phyloP scores from a whole-genome alignment of 2,888 invertebrate species.

The Caenorhabditis angaria region DNA sequence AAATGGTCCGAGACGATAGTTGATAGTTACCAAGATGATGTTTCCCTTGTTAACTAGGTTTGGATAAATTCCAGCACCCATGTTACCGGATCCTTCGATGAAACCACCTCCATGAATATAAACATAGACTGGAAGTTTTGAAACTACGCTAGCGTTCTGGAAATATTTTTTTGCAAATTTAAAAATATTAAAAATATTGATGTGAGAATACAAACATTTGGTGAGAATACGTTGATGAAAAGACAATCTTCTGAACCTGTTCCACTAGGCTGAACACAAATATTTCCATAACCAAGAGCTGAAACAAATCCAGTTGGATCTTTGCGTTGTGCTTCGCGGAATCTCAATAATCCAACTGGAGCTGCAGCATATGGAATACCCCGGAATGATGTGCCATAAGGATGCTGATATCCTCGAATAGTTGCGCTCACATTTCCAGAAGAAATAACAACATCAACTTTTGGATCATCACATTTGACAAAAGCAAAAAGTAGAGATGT shows the following conservation, averaged over 20 bases:
- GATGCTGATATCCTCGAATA: conserved; percentile 37
- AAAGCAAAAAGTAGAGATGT: too few species aligned
- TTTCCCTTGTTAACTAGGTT: conserved; percentile 43
- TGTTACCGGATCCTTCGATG: conserved; percentile 38
- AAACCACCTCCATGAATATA: conserved; percentile 53
- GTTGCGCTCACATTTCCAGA: conserved; percentile 27
- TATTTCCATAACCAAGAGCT: conserved; percentile 33
- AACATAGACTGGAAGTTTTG: too few species aligned
- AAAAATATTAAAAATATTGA: too few species aligned
- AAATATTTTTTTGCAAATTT: too few species aligned
- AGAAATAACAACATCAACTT: conserved; percentile 23
- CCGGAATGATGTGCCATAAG: conserved; percentile 44
- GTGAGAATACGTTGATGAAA: conserved; percentile 43
- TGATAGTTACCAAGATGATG: conserved; percentile 40
- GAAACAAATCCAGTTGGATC: conserved; percentile 33
- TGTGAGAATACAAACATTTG: too few species aligned
- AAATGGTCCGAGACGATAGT: conserved; percentile 52
- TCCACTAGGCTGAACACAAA: conserved; percentile 28
- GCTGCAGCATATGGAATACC: conserved; percentile 45
- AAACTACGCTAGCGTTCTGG: too few species aligned
- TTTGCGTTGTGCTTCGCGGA: conserved; percentile 30
- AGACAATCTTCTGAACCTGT: conserved; percentile 40
- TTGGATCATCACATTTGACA: conserved; percentile 34
- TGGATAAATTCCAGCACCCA: conserved; percentile 43
- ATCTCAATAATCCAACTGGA: conserved; percentile 34